Base-by-base conservation (phyloP, 92 coral and sea anemone species). In the Heliopora coerulea region DNA sequence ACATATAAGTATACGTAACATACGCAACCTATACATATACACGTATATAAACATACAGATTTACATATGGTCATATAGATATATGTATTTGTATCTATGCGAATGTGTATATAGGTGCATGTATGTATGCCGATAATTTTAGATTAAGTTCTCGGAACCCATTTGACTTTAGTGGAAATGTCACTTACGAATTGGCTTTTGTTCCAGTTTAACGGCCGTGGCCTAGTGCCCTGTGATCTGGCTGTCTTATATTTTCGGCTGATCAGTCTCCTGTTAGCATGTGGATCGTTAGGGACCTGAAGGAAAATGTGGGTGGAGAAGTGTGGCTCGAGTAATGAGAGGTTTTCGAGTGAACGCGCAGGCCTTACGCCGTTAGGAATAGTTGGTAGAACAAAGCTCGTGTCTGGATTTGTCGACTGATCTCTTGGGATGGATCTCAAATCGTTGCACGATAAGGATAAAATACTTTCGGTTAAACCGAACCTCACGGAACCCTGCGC, bases 151-250 rank as follows among this genome's bases (percentile, higher is more conserved):
- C 74, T 67, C 26, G 74, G 59, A 67, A 67, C 74, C 74, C 74
- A 67, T 39, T 67, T 67, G 1, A 67, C 74, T 67, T 46, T 67
- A 21, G 74, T 67, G 30, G 74, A 67, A 67, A 67, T 67, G n/a
- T 44, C 21, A 24, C 13, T 41, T 44, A 27, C 12, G 19, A 46
- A 24, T 12, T 67, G 20, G 2, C 29, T 44, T 31, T 65, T 54
- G 28, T 44, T 29, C 74, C 74, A 67, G 40, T 41, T 67, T 25
- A 44, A 25, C 33, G 29, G 52, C 40, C 52, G 8, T 12, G 44
- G 48, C 52, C 59, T 17, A 30, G 49, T 21, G 31, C 54, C 58
- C 26, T 19, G 27, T 21, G 28, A 10, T 7, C 24, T 35, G 50
- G 49, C 11, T 0, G 32, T 0, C 35, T 39, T 20, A 14, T 25